Percentiles rank a stretch among this genome's conserved stretches.
phyloP scores from a whole-genome alignment of 2,113 vertebrate genomes.

The Mus musculus region GRCm39 chr13:53035501-53036000 shows the following conservation, averaged over 20 bases:
- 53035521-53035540: background rate
- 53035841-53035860: too few relatives aligned
- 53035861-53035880: too few relatives aligned
- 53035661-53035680: background rate
- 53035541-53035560: background rate
- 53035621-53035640: background rate
- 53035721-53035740: too few relatives aligned
- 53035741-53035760: background rate
- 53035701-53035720: background rate
- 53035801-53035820: background rate
- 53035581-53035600: background rate
- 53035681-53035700: background rate
- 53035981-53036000: background rate
- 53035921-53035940: background rate
- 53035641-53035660: background rate
- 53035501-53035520: background rate
- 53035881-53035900: background rate
- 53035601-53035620: too few relatives aligned
- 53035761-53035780: background rate
- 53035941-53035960: background rate
- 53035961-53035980: background rate
- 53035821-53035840: background rate
- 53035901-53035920: background rate
- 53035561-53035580: background rate
- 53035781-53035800: background rate